phyloP scores from a whole-genome alignment of 2,797 vertebrate genomes.

The Epinephelus awoara region DNA sequence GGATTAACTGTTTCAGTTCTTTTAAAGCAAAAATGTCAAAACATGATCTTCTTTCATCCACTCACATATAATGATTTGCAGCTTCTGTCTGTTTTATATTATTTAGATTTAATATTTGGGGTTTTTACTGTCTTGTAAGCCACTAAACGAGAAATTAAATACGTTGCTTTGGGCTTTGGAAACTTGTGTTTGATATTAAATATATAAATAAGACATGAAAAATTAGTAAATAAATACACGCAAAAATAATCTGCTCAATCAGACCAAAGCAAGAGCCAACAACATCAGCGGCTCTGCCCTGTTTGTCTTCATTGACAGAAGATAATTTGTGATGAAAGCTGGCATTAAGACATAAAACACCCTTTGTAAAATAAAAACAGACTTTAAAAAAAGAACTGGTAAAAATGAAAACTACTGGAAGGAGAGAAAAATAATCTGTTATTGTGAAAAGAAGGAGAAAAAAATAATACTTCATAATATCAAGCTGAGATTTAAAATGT shows the following conservation, averaged over 20 bases:
- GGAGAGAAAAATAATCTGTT: not conserved
- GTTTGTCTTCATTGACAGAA: too few relatives aligned
- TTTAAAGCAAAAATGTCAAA: not conserved
- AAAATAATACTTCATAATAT: not conserved
- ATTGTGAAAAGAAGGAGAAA: not conserved
- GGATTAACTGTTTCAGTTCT: not conserved
- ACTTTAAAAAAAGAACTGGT: not conserved
- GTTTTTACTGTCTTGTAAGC: not conserved
- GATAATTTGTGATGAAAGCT: too few relatives aligned
- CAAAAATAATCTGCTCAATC: not conserved
- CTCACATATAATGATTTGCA: not conserved
- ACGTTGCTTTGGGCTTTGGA: not conserved
- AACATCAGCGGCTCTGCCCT: too few relatives aligned
- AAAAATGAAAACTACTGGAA: not conserved
- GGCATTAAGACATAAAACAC: not conserved
- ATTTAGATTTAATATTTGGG: fast-evolving
- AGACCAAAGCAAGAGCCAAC: too few relatives aligned
- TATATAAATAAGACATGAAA: not conserved
- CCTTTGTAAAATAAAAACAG: not conserved
- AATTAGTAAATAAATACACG: not conserved
- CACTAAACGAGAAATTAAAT: slow-evolving; percentile 10
- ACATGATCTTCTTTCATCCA: not conserved
- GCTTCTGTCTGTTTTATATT: slow-evolving; percentile 1
- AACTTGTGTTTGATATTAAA: slow-evolving; percentile 7
- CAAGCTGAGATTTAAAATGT: not conserved